phyloP scores from a whole-genome alignment of 2,113 vertebrate genomes.

The Acinonyx jubatus region DNA sequence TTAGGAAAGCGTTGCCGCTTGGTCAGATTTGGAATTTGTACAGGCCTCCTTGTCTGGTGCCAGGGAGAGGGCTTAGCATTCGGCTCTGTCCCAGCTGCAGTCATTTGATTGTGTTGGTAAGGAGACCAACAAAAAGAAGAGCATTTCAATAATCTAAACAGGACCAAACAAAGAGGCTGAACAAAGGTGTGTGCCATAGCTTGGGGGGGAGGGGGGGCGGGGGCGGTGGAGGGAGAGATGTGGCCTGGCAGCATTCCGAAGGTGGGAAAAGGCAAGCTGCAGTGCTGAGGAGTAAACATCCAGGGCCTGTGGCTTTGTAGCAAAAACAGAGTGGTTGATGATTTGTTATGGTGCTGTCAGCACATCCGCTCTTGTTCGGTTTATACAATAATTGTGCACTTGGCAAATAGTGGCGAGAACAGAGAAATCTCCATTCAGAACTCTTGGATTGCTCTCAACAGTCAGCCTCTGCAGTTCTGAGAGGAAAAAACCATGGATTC shows the following conservation, averaged over 20 bases:
- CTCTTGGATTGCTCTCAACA: slow-evolving; percentile 62
- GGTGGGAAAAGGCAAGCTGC: slow-evolving; percentile 68
- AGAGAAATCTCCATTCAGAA: slow-evolving; percentile 53
- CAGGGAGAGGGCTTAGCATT: slow-evolving; percentile 23
- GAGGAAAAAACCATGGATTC: slow-evolving; percentile 66
- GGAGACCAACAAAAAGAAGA: slow-evolving; percentile 67
- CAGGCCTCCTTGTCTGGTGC: slow-evolving; percentile 50
- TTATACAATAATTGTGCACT: slow-evolving; percentile 60
- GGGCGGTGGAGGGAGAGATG: not conserved
- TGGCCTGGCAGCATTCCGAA: slow-evolving; percentile 64
- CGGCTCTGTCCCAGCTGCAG: slow-evolving; percentile 55
- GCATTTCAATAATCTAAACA: slow-evolving; percentile 59
- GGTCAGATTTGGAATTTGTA: slow-evolving; percentile 41
- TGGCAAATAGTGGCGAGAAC: slow-evolving; percentile 64
- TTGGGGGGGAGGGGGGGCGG: not conserved
- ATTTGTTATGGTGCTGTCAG: slow-evolving; percentile 69
- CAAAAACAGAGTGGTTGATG: slow-evolving; percentile 39
- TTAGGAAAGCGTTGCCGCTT: slow-evolving; percentile 37
- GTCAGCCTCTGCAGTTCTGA: slow-evolving; percentile 74
- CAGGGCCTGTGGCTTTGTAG: slow-evolving; percentile 24
- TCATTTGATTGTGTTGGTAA: slow-evolving; percentile 64
- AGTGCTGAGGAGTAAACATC: slow-evolving; percentile 38
- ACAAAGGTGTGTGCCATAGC: slow-evolving; percentile 56
- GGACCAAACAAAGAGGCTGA: slow-evolving; percentile 70
- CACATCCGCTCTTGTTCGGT: slow-evolving; percentile 61